These are phyloP conservation scores for Ligdia adustata DNA, from an alignment of 2,888 invertebrate genomes.

Conservation along the genomic window DNA sequence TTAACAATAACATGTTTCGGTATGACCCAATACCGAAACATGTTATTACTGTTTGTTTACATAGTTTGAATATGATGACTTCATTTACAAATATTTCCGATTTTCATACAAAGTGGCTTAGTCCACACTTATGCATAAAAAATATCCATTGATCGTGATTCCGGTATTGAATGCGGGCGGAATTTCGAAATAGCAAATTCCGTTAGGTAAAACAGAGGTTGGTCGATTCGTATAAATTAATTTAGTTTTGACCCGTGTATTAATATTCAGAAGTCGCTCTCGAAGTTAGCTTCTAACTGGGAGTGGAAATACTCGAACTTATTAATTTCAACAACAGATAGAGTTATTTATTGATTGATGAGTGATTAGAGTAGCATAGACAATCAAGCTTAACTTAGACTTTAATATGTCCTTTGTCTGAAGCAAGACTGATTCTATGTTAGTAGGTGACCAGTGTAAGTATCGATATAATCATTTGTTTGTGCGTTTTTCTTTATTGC, in stretches of 20 bases:
- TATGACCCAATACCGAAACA: too few relatives aligned
- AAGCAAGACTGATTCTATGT: too few relatives aligned
- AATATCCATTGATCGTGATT: slow-evolving; percentile 54
- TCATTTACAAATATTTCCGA: neutral
- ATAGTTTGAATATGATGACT: too few relatives aligned
- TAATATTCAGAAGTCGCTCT: slow-evolving; percentile 81
- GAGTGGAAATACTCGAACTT: slow-evolving; percentile 72
- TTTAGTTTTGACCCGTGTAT: slow-evolving; percentile 75
- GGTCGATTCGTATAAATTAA: slow-evolving; percentile 77
- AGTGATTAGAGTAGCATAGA: too few relatives aligned
- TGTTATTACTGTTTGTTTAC: too few relatives aligned
- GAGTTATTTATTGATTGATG: too few relatives aligned
- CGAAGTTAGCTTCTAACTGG: slow-evolving; percentile 75
- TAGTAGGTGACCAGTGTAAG: too few relatives aligned
- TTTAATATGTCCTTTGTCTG: too few relatives aligned
- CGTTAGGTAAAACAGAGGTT: slow-evolving; percentile 63
- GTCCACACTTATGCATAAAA: slow-evolving; percentile 26
- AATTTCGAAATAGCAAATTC: slow-evolving; percentile 73
- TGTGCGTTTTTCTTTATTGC: too few relatives aligned
- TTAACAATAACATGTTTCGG: too few relatives aligned
- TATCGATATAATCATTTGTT: too few relatives aligned
- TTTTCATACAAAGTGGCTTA: slow-evolving; percentile 11
- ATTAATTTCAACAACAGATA: slow-evolving; percentile 73
- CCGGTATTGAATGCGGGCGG: slow-evolving; percentile 59
- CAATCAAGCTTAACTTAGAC: too few relatives aligned